Conservation (phyloP, 2,113 vertebrate species). For the Heteronetta atricapilla region DNA sequence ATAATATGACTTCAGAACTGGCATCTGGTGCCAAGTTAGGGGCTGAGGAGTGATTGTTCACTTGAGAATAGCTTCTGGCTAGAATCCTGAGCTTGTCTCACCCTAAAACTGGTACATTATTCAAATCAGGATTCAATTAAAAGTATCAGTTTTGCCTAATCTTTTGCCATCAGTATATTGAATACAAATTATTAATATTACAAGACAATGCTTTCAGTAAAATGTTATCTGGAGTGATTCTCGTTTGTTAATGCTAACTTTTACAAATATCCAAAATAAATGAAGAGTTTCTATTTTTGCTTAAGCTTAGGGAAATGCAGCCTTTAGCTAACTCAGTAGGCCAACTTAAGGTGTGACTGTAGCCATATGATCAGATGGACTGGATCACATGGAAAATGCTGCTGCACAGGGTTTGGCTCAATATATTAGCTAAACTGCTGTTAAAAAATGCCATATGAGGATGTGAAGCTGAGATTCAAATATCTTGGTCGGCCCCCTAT, state of each 20-base stretch:
- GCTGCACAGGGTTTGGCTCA: not conserved
- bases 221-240: not conserved
- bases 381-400: not conserved
- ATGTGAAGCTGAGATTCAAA: not conserved
- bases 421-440: not conserved
- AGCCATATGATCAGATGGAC: not conserved
- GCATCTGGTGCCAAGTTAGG: not conserved
- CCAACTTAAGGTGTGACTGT: not conserved
- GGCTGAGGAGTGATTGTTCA: not conserved
- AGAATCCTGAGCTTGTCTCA: not conserved
- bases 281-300: not conserved
- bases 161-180: not conserved
- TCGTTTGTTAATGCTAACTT: not conserved
- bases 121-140: not conserved
- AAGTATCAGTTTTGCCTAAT: not conserved
- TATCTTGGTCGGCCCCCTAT: not conserved
- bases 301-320: not conserved
- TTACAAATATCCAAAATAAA: not conserved
- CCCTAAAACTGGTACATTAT: not conserved
- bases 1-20: not conserved
- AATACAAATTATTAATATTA: not conserved
- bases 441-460: not conserved
- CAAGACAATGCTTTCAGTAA: not conserved
- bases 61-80: constrained; percentile 7
- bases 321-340: not conserved